A percentile compares a stretch with the other conserved stretches of the same genome.
Evolutionary conservation across 2,797 vertebrate species (phyloP).

Genomic region (Melanogrammus aeglefinus): DNA sequence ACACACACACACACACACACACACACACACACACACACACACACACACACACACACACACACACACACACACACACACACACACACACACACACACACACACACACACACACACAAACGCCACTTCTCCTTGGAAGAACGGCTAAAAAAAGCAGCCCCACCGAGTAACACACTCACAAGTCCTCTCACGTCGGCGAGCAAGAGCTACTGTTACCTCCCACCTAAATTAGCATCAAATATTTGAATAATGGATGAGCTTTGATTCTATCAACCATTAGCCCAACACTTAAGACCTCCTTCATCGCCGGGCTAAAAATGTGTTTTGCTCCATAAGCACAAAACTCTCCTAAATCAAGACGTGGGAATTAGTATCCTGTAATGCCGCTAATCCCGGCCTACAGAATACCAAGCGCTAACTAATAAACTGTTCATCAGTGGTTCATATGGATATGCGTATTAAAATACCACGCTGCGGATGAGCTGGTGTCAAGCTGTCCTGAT

Average conservation of each 20-base stretch:
- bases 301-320: background rate
- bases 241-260: conserved; percentile 12
- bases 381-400: background rate
- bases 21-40: conserved; percentile 46
- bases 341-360: background rate
- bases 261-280: background rate
- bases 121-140: background rate
- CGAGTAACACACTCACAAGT: conserved; percentile 40
- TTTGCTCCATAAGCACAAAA: background rate
- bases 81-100: conserved; percentile 46
- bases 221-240: conserved; percentile 19
- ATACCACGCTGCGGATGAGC: background rate
- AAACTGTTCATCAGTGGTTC: background rate
- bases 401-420: background rate
- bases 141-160: conserved; percentile 63
- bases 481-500: background rate
- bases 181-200: conserved; percentile 21
- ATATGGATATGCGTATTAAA: background rate
- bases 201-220: conserved; percentile 41
- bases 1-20: conserved; percentile 31
- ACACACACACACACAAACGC: conserved; percentile 51
- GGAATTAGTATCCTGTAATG: background rate
- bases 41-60: conserved; percentile 53
- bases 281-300: background rate
- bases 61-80: conserved; percentile 14